These are phyloP conservation scores for Fregetta grallaria DNA, from an alignment of 2,113 vertebrate species.

Conservation along the genomic window DNA sequence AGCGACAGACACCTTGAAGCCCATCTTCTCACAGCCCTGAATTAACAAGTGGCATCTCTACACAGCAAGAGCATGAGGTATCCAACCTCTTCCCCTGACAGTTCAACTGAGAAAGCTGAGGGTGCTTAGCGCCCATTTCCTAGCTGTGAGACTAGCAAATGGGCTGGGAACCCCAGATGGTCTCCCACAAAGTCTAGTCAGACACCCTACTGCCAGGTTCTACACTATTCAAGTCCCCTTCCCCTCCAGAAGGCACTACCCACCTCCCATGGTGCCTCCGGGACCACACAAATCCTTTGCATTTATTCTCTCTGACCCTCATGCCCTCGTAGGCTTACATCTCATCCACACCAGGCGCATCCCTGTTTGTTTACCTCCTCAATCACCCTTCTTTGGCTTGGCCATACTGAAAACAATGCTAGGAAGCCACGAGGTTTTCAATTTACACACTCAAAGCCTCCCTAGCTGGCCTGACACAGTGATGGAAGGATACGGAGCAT, in stretches of 20 bases:
- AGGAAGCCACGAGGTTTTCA: background rate
- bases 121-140: background rate
- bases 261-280: background rate
- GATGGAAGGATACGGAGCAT: slow-evolving; percentile 92
- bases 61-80: background rate
- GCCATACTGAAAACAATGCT: background rate
- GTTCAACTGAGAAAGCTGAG: background rate
- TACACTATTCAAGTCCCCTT: background rate
- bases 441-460: background rate
- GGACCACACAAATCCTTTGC: background rate
- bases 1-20: background rate
- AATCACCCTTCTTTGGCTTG: background rate
- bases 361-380: background rate
- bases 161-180: background rate
- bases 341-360: background rate
- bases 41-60: background rate
- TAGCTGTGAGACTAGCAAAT: background rate
- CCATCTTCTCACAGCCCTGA: background rate
- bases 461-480: background rate
- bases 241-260: background rate
- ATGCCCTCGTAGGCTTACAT: background rate
- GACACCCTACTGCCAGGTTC: background rate
- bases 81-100: background rate
- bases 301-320: background rate
- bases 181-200: background rate